Evolutionary conservation across 2,888 invertebrate species (phyloP).

Genomic region (Orthosia gothica): DNA sequence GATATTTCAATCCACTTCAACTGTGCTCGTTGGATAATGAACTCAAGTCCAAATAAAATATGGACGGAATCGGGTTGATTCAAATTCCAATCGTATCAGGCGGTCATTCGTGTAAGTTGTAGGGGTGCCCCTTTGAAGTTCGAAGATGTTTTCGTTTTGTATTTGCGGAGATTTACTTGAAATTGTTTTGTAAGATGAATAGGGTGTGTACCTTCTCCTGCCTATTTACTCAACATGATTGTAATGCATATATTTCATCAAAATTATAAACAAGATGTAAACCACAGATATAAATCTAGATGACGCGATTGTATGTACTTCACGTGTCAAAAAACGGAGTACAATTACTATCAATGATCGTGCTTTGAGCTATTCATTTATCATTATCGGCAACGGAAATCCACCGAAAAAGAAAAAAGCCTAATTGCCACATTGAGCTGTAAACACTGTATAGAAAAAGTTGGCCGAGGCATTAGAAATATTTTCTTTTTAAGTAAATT

Average conservation of each 20-base stretch:
- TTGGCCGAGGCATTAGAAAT: no score
- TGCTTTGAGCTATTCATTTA: no score
- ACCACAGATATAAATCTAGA: no score
- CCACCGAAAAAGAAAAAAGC: no score
- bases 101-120: conserved; percentile 69
- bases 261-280: background rate
- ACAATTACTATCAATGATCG: no score
- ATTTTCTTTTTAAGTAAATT: no score
- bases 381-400: no score
- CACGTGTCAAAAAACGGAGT: no score
- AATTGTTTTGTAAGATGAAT: conserved; percentile 24
- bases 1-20: conserved; percentile 76
- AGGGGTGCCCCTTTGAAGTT: conserved; percentile 61
- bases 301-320: no score
- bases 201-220: background rate
- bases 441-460: no score
- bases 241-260: background rate
- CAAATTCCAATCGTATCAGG: conserved; percentile 67
- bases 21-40: conserved; percentile 69
- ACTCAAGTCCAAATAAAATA: conserved; percentile 72
- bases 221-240: background rate
- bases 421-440: no score
- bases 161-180: conserved; percentile 32
- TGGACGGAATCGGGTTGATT: conserved; percentile 69
- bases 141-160: conserved; percentile 43